These are phyloP conservation scores for Amphiura filiformis DNA, from an alignment of 35 echinoderm and acorn worm species.

Conservation along the genomic window DNA sequence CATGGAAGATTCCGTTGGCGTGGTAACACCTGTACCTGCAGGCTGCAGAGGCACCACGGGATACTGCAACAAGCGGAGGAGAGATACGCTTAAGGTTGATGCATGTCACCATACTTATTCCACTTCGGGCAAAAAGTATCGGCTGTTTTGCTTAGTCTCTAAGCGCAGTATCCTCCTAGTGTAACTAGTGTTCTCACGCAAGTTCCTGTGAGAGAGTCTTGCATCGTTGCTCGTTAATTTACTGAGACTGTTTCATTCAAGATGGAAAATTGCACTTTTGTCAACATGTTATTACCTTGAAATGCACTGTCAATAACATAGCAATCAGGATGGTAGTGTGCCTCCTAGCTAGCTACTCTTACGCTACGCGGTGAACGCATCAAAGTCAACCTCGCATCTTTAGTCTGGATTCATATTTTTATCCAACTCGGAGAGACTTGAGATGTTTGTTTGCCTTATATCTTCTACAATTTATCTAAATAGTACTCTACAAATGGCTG, in stretches of 20 bases:
- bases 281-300: constrained; percentile 4
- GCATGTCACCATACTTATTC: not conserved
- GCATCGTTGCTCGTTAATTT: not conserved
- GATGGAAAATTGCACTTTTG: not conserved
- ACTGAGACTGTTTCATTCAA: not conserved
- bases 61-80: not conserved
- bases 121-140: not conserved
- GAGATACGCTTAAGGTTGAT: not conserved
- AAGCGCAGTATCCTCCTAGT: not conserved
- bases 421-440: too few species aligned
- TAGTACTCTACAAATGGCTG: too few species aligned
- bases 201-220: not conserved
- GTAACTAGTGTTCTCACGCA: not conserved
- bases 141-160: not conserved
- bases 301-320: not conserved
- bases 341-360: too few species aligned
- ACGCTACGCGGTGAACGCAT: too few species aligned
- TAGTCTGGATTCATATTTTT: too few species aligned
- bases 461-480: too few species aligned
- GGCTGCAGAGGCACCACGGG: not conserved
- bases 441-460: too few species aligned
- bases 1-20: not conserved
- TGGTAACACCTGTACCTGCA: constrained; percentile 1
- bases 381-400: too few species aligned
- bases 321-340: not conserved